phyloP scores from a whole-genome alignment of 2,113 vertebrate species.

The Gila orcuttii region DNA sequence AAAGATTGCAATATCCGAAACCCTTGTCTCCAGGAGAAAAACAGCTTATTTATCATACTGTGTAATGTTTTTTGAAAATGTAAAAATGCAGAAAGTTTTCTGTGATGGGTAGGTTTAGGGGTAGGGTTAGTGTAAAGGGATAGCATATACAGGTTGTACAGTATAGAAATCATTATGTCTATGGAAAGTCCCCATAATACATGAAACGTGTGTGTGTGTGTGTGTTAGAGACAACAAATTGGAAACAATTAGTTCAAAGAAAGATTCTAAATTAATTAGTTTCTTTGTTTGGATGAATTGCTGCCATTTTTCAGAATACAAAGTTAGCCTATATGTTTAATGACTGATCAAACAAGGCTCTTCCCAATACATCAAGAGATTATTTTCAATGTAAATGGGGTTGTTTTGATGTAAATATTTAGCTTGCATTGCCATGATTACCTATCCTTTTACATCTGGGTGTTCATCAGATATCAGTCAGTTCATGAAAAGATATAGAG shows the following conservation, averaged over 20 bases:
- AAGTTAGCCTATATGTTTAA: no score
- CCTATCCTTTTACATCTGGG: not conserved
- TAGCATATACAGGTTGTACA: no score
- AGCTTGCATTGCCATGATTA: not conserved
- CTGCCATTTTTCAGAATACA: not conserved
- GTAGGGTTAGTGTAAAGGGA: no score
- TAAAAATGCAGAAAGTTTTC: no score
- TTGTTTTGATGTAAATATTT: constrained; percentile 26
- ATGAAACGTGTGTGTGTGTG: not conserved
- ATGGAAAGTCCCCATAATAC: no score
- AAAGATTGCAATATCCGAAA: no score
- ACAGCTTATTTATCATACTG: no score
- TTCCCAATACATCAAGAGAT: constrained; percentile 1
- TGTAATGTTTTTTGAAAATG: no score
- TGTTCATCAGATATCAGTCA: not conserved
- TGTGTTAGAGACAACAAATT: not conserved
- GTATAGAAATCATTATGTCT: no score
- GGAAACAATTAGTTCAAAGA: not conserved
- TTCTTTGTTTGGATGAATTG: not conserved
- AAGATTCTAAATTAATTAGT: not conserved
- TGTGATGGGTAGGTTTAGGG: no score
- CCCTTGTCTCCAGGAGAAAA: no score
- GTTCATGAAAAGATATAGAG: no score
- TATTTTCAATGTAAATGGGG: not conserved
- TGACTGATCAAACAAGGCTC: not conserved